Percentiles rank a stretch among this genome's conserved stretches.
Evolutionary conservation across 2,113 vertebrate species (phyloP).

Genomic region (Leptodactylus fuscus): DNA sequence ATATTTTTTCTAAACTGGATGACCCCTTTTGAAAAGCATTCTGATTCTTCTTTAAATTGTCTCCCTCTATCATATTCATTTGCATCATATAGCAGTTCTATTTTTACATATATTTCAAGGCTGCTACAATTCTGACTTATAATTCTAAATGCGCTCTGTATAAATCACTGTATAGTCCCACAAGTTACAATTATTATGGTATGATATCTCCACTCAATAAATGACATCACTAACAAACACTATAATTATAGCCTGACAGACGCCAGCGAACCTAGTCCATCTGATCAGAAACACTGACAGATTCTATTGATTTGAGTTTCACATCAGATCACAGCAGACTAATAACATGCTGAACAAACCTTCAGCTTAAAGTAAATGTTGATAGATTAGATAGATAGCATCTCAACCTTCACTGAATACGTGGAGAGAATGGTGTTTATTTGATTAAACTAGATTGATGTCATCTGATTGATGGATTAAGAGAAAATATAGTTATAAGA

Average conservation of each 20-base stretch:
- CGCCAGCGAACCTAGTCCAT: not conserved
- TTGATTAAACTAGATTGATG: not conserved
- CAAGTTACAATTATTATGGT: too few species aligned
- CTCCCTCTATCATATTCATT: too few species aligned
- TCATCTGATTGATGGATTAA: not conserved
- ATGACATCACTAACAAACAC: not conserved
- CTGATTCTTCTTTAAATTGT: too few species aligned
- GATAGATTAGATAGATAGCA: slow-evolving; percentile 1
- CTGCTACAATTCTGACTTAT: too few species aligned
- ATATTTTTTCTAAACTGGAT: too few species aligned
- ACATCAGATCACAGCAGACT: slow-evolving; percentile 8
- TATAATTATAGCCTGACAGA: not conserved
- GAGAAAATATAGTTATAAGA: not conserved
- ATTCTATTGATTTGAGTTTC: slow-evolving; percentile 14
- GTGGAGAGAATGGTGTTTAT: not conserved
- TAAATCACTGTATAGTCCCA: too few species aligned
- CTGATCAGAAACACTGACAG: not conserved
- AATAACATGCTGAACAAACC: not conserved
- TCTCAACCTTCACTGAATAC: not conserved
- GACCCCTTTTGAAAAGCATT: too few species aligned
- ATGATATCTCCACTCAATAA: not conserved
- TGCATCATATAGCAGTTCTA: too few species aligned
- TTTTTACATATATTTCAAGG: too few species aligned
- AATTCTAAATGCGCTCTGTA: too few species aligned
- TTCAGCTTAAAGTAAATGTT: not conserved